Percentiles rank a stretch among this genome's conserved stretches.
These are phyloP conservation scores for Aelia acuminata DNA, from an alignment of 2,888 invertebrate species.

Conservation along the genomic window DNA sequence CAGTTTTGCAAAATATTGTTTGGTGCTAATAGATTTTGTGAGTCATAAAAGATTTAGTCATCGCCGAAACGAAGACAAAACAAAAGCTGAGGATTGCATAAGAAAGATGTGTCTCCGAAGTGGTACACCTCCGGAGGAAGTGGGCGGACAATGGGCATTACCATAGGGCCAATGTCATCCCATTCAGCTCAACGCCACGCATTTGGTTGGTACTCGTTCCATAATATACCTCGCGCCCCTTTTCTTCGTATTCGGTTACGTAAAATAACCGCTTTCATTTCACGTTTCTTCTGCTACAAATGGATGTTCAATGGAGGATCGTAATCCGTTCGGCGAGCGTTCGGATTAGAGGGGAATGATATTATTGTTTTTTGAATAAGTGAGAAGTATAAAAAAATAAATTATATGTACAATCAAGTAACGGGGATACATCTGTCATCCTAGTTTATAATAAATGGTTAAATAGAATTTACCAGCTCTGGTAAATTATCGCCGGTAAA, in stretches of 20 bases:
- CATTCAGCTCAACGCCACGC: not conserved
- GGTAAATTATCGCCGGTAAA: too few species aligned
- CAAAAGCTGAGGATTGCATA: slow-evolving; percentile 9
- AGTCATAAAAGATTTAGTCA: not conserved
- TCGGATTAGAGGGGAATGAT: too few species aligned
- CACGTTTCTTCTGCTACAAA: not conserved
- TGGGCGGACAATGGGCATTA: slow-evolving; percentile 44
- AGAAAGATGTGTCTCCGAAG: slow-evolving; percentile 43
- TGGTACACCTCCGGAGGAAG: slow-evolving; percentile 41
- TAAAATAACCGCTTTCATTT: not conserved
- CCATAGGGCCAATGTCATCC: slow-evolving; percentile 44
- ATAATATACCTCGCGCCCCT: not conserved
- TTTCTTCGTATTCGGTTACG: not conserved
- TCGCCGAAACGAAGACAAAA: slow-evolving; percentile 10
- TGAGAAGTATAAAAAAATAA: too few species aligned
- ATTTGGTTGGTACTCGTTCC: not conserved
- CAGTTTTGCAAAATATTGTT: not conserved
- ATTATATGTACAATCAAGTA: too few species aligned
- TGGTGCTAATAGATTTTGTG: not conserved
- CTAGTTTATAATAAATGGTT: too few species aligned
- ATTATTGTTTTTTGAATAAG: too few species aligned
- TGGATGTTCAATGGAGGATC: not conserved
- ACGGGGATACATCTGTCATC: too few species aligned
- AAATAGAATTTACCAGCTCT: too few species aligned
- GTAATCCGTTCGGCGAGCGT: not conserved